Base-by-base conservation (phyloP, 23 tunicate species). In the Halocynthia roretzi region DNA sequence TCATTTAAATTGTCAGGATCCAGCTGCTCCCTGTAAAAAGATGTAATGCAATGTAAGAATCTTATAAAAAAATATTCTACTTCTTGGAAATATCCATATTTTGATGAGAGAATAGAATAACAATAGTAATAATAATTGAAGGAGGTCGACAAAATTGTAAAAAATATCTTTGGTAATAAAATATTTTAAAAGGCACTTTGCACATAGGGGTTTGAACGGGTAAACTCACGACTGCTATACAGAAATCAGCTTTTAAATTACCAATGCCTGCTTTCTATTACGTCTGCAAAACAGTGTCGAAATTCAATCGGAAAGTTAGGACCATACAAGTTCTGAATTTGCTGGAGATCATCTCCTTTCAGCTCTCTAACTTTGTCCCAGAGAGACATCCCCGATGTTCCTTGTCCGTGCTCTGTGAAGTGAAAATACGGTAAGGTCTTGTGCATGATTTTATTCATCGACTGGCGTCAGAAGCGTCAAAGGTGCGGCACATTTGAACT, bases 241-340 rank as follows among this genome's bases (percentile, higher is more conserved):
- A n/a, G 63, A 58, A 58, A 14, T 58, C 63, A 58, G 63, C 15
- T 1, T 58, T n/a, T 14, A 2, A 71, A 83, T 66, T 31, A 92
- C 98, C 98, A 93, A 9, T 81, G 61, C 62, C 90, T 93, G 18
- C 94, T 70, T 72, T 93, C 98, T 50, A 93, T 93, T 9, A 93
- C 69, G 53, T 87, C 90, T 8, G 98, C 98, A 81, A 93, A 93
- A 71, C 87, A 93, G 56, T 93, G 98, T 11, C 98, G 98, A 62
- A 93, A 93, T 68, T 93, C 91, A 21, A 93, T 93, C 51, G 98
- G 98, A 80, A 93, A 93, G 64, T 93, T 87, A n/a, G 85, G 88
- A 11, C 94, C 98, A 58, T 93, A 93, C 8, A 93, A 71, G 52
- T 78, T 87, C 80, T 93, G 98, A 51, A 93, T 87, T 83, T 93